Evolutionary conservation across 2,113 vertebrate genomes (phyloP).

Genomic region (Heloderma charlesbogerti): DNA sequence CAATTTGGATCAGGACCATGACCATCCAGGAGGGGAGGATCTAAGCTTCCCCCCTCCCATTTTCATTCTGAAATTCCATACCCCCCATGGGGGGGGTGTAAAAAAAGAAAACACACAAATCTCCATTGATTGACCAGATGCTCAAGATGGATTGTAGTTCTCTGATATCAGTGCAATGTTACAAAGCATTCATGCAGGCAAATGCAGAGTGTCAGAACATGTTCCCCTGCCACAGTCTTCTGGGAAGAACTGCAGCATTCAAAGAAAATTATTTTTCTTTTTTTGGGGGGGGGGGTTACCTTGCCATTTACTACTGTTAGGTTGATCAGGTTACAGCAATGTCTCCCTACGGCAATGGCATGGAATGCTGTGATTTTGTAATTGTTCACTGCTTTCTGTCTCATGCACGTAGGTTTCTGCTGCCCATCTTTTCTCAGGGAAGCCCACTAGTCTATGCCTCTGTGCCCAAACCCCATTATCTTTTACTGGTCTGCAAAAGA

Average conservation of each 20-base stretch:
- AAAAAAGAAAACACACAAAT: too few relatives aligned
- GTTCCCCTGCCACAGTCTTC: not conserved
- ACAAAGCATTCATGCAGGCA: not conserved
- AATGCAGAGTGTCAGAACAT: not conserved
- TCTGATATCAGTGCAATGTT: not conserved
- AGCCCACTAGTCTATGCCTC: not conserved
- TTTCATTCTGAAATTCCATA: too few relatives aligned
- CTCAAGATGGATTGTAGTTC: not conserved
- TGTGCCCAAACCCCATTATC: not conserved
- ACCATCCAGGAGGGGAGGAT: too few relatives aligned
- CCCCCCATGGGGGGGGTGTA: too few relatives aligned
- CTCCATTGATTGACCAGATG: not conserved
- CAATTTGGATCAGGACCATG: too few relatives aligned
- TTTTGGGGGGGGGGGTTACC: not conserved
- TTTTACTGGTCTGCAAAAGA: slow-evolving; percentile 15
- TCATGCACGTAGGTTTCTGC: slow-evolving; percentile 14
- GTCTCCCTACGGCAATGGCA: slow-evolving; percentile 20
- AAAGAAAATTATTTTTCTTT: slow-evolving; percentile 3
- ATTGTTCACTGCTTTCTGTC: not conserved
- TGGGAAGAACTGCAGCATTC: slow-evolving; percentile 59
- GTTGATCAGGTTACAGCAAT: slow-evolving; percentile 26
- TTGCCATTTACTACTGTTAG: not conserved
- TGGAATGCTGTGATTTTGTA: too few relatives aligned
- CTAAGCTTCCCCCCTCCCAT: too few relatives aligned
- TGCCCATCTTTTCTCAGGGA: slow-evolving; percentile 1